These are phyloP conservation scores for Sinonovacula constricta DNA, from an alignment of 1,140 invertebrate genomes.

Conservation along the genomic window DNA sequence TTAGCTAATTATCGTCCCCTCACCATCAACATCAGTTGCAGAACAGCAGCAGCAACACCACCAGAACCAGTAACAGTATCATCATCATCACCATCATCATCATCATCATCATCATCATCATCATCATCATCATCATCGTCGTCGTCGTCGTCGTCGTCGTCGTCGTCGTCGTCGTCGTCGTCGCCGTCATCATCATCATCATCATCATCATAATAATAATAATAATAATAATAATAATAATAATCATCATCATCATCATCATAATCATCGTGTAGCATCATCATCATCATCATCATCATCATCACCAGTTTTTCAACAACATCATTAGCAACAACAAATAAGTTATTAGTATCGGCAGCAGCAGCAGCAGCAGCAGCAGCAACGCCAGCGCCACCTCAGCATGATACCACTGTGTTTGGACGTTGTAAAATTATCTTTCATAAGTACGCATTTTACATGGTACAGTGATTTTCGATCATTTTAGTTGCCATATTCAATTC, in stretches of 20 bases:
- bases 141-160: slow-evolving; percentile 3
- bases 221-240: background rate
- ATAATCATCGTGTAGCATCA: background rate
- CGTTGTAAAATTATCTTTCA: too few relatives aligned
- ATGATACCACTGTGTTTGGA: too few relatives aligned
- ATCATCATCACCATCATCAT: slow-evolving; percentile 4
- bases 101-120: slow-evolving; percentile 4
- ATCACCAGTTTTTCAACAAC: background rate
- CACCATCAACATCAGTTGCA: too few relatives aligned
- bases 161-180: slow-evolving; percentile 3
- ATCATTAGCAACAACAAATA: background rate
- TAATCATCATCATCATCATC: background rate
- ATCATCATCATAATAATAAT: background rate
- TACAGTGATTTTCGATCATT: too few relatives aligned
- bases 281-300: slow-evolving; percentile 4
- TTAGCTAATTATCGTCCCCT: too few relatives aligned
- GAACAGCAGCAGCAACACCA: background rate
- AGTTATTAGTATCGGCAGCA: background rate
- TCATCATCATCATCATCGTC: background rate
- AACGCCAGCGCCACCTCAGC: background rate
- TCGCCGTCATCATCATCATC: slow-evolving; percentile 1
- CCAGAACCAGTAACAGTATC: background rate
- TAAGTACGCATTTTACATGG: too few relatives aligned
- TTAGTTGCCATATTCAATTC: too few relatives aligned
- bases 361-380: background rate